Evolutionary conservation across 1,140 invertebrate species (phyloP), one percentile per base, ranked within the genome.

Genomic region (Pseudomyrmex flavicornis): DNA sequence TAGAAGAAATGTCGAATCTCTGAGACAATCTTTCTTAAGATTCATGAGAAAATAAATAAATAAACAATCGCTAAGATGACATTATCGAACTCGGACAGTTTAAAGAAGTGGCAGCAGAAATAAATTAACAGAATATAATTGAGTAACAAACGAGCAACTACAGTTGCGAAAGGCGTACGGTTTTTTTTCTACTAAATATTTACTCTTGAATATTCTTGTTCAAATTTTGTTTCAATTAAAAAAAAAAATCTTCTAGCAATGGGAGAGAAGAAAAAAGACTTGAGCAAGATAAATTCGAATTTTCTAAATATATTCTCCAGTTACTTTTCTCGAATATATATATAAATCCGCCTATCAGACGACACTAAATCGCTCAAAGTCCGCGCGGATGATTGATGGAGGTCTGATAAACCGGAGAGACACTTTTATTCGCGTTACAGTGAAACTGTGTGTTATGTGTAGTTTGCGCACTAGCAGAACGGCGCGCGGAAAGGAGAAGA

Each of bases 301-400:
- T 56, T 3, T 5, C 5, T 35, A 35, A 35, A 35, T 35, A 77
- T 54, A 22, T 56, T 20, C 35, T 22, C 22, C 2, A 44, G 15
- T 10, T 56, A 44, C 20, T 56, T 56, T 35, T 22, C 56, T 44
- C 63, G 35, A 35, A 35, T 35, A 35, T 35, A 0, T 35, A 35
- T 35, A 35, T 62, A 82, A 82, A 79, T 86, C 56, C 72, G 56
- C 10, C n/a, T 35, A 13, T 4, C 46, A 5, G 56, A 17, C 62
- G 17, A 68, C 12, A 48, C 35, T n/a, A 35, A 50, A 52, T 77
- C 62, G 22, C 17, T 77, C 46, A 10, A 69, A 46, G 35, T 35
- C 26, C 35, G 72, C 56, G 56, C n/a, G 13, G 65, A 61, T 68
- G 63, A 83, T 86, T 22, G 85, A 69, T 68, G 20, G 61, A 52